Conservation (phyloP, 2,797 vertebrate genomes). For the Lacerta agilis region DNA sequence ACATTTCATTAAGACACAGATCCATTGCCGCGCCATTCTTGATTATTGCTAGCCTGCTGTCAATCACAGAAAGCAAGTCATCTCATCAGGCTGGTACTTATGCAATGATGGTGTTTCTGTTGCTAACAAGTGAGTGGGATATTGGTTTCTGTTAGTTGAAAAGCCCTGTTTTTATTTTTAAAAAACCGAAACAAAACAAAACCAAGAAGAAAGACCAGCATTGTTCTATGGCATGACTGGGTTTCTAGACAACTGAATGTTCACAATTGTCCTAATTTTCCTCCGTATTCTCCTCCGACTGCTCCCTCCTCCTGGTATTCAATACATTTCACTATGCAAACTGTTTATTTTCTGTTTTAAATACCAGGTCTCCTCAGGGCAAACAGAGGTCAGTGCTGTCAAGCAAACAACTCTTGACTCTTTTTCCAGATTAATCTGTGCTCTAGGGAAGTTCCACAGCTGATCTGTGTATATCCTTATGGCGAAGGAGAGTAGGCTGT, state of each 20-base stretch:
- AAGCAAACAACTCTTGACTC: constrained; percentile 18
- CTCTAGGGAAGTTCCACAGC: not conserved
- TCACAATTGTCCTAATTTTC: not conserved
- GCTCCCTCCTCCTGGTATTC: not conserved
- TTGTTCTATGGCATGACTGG: not conserved
- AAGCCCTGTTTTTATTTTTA: not conserved
- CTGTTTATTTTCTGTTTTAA: not conserved
- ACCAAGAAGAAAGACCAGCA: not conserved
- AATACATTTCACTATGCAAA: fast-evolving
- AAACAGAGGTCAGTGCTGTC: not conserved
- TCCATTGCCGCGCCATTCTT: not conserved
- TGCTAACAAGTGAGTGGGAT: not conserved
- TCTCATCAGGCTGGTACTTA: not conserved
- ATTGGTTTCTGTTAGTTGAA: not conserved
- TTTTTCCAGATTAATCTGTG: not conserved
- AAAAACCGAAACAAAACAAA: too few relatives aligned
- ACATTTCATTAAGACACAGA: not conserved
- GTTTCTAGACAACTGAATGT: not conserved
- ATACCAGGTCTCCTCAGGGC: not conserved
- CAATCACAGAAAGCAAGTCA: not conserved
- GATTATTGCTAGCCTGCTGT: not conserved
- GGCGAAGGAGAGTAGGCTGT: not conserved
- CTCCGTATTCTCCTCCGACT: too few relatives aligned
- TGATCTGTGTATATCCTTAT: not conserved
- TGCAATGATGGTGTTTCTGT: not conserved